Evolutionary conservation across 2,113 vertebrate genomes (phyloP).

Genomic region (Perca flavescens): DNA sequence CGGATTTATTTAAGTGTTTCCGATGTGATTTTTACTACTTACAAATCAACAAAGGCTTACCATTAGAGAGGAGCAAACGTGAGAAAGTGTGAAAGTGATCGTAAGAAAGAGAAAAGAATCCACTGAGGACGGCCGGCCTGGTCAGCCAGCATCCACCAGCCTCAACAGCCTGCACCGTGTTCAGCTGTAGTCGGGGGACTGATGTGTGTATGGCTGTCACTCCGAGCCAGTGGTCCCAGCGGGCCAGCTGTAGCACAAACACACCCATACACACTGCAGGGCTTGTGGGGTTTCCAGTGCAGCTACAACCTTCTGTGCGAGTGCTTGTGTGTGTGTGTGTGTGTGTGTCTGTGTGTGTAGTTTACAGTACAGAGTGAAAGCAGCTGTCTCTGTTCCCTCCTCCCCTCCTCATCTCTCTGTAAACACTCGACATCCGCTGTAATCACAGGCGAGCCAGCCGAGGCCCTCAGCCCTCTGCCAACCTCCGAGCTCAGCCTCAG

Average conservation of each 20-base stretch:
- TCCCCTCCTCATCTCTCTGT: conserved; percentile 69
- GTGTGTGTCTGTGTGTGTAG: conserved; percentile 66
- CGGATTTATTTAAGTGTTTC: background rate
- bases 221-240: conserved; percentile 74
- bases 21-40: background rate
- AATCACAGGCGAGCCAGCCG: conserved; percentile 77
- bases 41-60: background rate
- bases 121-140: background rate
- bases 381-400: conserved; percentile 73
- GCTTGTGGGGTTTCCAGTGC: conserved; percentile 79
- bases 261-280: conserved; percentile 76
- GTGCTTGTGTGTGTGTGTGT: conserved; percentile 62
- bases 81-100: background rate
- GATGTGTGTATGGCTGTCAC: conserved; percentile 73
- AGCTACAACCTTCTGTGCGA: conserved; percentile 72
- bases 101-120: background rate
- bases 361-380: conserved; percentile 83
- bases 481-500: conserved; percentile 64
- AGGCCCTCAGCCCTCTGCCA: conserved; percentile 73
- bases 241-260: conserved; percentile 76
- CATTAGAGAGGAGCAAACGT: background rate
- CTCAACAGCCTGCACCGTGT: conserved; percentile 28
- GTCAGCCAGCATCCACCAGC: conserved; percentile 47
- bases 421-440: conserved; percentile 81
- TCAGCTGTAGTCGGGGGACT: conserved; percentile 56